A percentile compares a stretch with the other conserved stretches of the same genome.
Conservation (phyloP, 2,888 invertebrate species). For the Carterocephalus palaemon region DNA sequence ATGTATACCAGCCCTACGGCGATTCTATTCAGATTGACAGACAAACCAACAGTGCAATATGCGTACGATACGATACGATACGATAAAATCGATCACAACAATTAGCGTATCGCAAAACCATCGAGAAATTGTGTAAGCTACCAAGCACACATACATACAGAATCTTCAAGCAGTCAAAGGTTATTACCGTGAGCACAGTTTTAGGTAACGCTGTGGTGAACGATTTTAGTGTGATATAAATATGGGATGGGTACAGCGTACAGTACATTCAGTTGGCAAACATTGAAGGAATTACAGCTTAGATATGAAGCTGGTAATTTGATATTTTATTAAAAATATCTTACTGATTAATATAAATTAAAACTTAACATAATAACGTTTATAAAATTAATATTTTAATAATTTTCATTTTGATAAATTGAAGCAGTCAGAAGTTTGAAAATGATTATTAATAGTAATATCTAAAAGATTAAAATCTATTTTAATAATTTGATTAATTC, state of each 20-base stretch:
- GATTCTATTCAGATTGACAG: background rate
- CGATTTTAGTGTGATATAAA: slow-evolving; percentile 73
- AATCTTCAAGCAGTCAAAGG: slow-evolving; percentile 63
- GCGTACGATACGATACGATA: too few species aligned
- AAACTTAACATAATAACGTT: background rate
- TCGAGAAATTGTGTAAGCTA: slow-evolving; percentile 56
- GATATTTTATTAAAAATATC: slow-evolving; percentile 7
- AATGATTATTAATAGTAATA: too few species aligned
- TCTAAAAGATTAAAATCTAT: too few species aligned
- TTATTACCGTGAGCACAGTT: slow-evolving; percentile 64
- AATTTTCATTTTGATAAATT: too few species aligned
- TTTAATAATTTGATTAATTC: too few species aligned
- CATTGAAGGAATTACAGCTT: slow-evolving; percentile 53
- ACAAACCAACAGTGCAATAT: too few species aligned
- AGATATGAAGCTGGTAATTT: slow-evolving; percentile 71
- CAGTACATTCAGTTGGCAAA: slow-evolving; percentile 60
- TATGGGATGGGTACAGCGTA: slow-evolving; percentile 57
- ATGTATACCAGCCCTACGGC: background rate
- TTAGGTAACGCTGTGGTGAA: slow-evolving; percentile 58
- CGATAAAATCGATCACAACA: slow-evolving; percentile 40
- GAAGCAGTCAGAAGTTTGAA: too few species aligned
- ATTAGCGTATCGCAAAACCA: slow-evolving; percentile 66
- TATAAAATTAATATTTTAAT: too few species aligned
- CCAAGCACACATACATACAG: slow-evolving; percentile 42
- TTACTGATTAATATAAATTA: slow-evolving; percentile 1